Percentiles rank a stretch among this genome's conserved stretches.
phyloP scores from a whole-genome alignment of 2,113 vertebrate species.

The Malurus alboscapulatus region DNA sequence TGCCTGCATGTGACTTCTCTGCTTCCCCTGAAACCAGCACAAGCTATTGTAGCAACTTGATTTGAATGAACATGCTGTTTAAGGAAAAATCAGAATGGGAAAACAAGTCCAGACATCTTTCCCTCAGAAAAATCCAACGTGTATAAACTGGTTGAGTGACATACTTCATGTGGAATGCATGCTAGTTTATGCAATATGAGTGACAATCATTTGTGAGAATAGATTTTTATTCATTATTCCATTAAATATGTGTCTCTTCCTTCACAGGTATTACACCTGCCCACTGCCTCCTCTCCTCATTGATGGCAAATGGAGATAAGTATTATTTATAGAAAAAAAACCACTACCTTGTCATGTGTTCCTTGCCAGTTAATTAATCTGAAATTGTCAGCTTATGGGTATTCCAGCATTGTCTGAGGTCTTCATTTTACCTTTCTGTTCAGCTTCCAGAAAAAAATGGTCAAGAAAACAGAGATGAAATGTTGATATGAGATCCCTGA shows the following conservation, averaged over 20 bases:
- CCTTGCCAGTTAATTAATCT: neutral
- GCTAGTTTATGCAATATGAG: neutral
- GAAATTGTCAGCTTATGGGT: neutral
- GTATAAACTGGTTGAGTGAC: neutral
- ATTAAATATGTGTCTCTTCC: neutral
- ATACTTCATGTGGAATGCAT: neutral
- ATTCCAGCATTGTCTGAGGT: neutral
- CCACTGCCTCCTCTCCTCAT: neutral
- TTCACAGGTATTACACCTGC: neutral
- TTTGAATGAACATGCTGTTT: neutral
- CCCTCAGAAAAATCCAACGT: neutral
- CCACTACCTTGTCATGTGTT: neutral
- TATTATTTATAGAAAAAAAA: neutral
- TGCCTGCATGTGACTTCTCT: neutral
- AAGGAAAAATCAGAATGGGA: neutral
- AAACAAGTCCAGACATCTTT: neutral
- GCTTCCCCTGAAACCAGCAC: neutral
- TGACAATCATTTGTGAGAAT: neutral
- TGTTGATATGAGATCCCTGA: rapidly evolving
- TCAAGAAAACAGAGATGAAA: neutral
- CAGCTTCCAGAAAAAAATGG: neutral
- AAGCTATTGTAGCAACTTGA: neutral
- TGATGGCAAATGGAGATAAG: neutral
- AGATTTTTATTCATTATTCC: neutral
- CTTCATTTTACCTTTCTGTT: neutral